phyloP scores from a whole-genome alignment of 2,113 vertebrate genomes.

The Psettodes erumei region DNA sequence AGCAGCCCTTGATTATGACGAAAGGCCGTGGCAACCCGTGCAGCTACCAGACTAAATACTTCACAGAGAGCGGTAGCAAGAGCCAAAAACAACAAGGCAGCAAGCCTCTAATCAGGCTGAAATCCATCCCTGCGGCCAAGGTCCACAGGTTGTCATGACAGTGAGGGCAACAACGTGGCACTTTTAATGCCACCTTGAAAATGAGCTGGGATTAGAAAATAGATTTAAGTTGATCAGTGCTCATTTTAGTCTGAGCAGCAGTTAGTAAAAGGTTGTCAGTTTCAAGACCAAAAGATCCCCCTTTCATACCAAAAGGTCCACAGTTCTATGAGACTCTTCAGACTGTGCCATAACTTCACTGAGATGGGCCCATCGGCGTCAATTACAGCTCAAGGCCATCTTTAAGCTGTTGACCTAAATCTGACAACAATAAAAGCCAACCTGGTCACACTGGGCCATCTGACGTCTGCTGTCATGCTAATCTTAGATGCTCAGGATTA shows the following conservation, averaged over 20 bases:
- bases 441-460: constrained; percentile 76
- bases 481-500: constrained; percentile 83
- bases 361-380: constrained; percentile 59
- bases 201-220: constrained; percentile 65
- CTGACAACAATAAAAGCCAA: constrained; percentile 79
- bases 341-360: constrained; percentile 37
- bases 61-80: constrained; percentile 41
- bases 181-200: constrained; percentile 70
- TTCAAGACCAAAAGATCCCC: too few relatives aligned
- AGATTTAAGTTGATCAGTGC: constrained; percentile 55
- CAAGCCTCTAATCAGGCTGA: constrained; percentile 58
- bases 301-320: constrained; percentile 6
- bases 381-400: constrained; percentile 73
- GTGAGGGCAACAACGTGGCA: constrained; percentile 48
- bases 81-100: constrained; percentile 60
- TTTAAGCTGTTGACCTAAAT: constrained; percentile 80
- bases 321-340: not conserved
- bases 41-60: constrained; percentile 62
- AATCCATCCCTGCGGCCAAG: constrained; percentile 51
- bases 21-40: constrained; percentile 58
- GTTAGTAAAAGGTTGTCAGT: constrained; percentile 20
- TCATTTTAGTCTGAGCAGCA: constrained; percentile 40
- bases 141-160: constrained; percentile 66
- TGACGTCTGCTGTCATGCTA: constrained; percentile 79
- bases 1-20: constrained; percentile 69